phyloP scores from a whole-genome alignment of 1,140 invertebrate genomes.

The Adelges cooleyi region DNA sequence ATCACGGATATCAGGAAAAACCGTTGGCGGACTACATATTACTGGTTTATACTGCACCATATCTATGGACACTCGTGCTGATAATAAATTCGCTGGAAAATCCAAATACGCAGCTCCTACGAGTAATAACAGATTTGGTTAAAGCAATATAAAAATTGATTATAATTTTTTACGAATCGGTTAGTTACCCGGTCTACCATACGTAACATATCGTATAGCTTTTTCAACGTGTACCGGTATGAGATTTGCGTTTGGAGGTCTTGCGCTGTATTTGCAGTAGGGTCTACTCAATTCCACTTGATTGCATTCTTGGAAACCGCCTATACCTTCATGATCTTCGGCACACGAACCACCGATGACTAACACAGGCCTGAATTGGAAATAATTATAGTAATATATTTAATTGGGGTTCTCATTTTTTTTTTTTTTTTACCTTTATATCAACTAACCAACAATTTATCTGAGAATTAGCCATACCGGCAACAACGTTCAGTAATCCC shows the following conservation, averaged over 20 bases:
- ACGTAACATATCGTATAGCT: conserved; percentile 68
- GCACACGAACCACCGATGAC: conserved; percentile 85
- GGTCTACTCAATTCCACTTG: conserved; percentile 74
- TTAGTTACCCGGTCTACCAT: conserved; percentile 63
- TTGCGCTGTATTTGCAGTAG: conserved; percentile 81
- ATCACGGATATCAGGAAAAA: conserved; percentile 52
- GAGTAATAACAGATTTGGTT: conserved; percentile 10
- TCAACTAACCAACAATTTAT: conserved; percentile 74
- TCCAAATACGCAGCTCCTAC: conserved; percentile 73
- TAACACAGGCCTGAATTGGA: conserved; percentile 58
- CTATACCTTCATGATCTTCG: conserved; percentile 81
- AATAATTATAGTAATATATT: neutral
- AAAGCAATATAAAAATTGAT: too few species aligned
- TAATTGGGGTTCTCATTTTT: neutral
- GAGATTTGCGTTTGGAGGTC: conserved; percentile 64
- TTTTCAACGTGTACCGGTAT: conserved; percentile 89
- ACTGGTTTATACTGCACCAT: conserved; percentile 35
- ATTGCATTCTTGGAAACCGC: conserved; percentile 89
- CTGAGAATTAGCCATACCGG: conserved; percentile 93
- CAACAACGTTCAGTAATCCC: conserved; percentile 80
- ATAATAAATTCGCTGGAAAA: conserved; percentile 72
- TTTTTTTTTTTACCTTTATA: neutral
- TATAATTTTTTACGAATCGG: too few species aligned
- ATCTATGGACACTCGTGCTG: conserved; percentile 16
- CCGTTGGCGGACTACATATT: conserved; percentile 47